These are phyloP conservation scores for Enoplosus armatus DNA, from an alignment of 2,797 vertebrate genomes.

Conservation along the genomic window DNA sequence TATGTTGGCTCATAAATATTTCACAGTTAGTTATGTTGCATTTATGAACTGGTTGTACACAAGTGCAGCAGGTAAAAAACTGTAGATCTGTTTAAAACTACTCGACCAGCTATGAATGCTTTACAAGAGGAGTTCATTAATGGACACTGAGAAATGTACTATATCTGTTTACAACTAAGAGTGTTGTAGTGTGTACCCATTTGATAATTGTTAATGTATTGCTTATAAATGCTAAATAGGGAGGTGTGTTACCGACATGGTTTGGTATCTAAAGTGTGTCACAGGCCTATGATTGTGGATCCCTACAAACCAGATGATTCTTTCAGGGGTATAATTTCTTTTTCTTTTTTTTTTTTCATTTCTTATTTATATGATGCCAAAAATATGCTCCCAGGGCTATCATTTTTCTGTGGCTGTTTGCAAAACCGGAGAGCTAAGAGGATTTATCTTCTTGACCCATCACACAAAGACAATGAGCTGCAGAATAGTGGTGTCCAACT, in stretches of 20 bases:
- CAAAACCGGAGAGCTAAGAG: constrained; percentile 65
- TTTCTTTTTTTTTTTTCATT: constrained; percentile 56
- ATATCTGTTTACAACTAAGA: not conserved
- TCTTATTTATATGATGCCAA: constrained; percentile 79
- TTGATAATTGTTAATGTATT: not conserved
- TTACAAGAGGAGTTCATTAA: not conserved
- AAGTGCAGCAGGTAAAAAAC: not conserved
- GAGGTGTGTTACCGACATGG: not conserved
- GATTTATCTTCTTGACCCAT: constrained; percentile 81
- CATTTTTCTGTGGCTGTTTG: constrained; percentile 74
- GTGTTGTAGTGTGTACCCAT: not conserved
- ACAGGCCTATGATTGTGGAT: constrained; percentile 14
- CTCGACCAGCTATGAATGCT: not conserved
- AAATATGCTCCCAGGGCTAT: constrained; percentile 80
- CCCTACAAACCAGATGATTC: constrained; percentile 41
- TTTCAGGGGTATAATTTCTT: constrained; percentile 57
- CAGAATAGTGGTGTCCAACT: constrained; percentile 66
- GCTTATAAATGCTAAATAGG: not conserved
- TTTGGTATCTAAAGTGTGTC: constrained; percentile 17
- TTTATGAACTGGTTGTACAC: not conserved
- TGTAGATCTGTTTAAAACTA: not conserved
- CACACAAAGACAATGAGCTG: constrained; percentile 78
- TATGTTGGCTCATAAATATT: not conserved
- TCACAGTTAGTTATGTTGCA: not conserved
- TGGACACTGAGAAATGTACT: not conserved